Percentiles rank a stretch among this genome's conserved stretches.
phyloP scores from a whole-genome alignment of 2,797 vertebrate species.

The Chelon auratus region DNA sequence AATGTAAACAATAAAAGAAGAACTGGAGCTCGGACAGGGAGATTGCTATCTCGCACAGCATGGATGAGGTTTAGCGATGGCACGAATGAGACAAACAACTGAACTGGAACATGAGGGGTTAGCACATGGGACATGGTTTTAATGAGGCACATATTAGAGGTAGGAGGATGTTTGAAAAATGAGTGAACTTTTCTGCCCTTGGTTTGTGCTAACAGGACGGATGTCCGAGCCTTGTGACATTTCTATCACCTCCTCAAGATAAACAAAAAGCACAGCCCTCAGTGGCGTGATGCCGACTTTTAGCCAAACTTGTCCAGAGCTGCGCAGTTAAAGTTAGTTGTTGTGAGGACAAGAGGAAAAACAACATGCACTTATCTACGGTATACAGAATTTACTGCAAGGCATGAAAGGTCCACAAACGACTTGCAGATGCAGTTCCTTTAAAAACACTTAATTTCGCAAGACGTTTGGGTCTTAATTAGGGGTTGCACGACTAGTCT shows the following conservation, averaged over 20 bases:
- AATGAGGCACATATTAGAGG: constrained; percentile 49
- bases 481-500: too few species aligned
- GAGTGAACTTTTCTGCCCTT: neutral
- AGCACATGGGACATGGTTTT: constrained; percentile 24
- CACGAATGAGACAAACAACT: constrained; percentile 40
- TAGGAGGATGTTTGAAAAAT: constrained; percentile 20
- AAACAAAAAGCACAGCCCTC: too few species aligned
- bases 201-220: neutral
- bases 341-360: too few species aligned
- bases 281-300: too few species aligned
- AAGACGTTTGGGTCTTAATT: too few species aligned
- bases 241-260: neutral
- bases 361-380: too few species aligned
- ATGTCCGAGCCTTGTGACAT: neutral
- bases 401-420: too few species aligned
- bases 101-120: constrained; percentile 38
- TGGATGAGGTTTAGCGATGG: constrained; percentile 32
- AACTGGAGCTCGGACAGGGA: constrained; percentile 28
- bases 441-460: too few species aligned
- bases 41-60: constrained; percentile 48
- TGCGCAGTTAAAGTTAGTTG: too few species aligned
- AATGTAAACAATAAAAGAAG: constrained; percentile 50
- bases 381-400: too few species aligned
- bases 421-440: too few species aligned
- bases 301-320: too few species aligned